Evolutionary conservation across 2,888 invertebrate genomes (phyloP).

Genomic region (Poecilus cupreus): DNA sequence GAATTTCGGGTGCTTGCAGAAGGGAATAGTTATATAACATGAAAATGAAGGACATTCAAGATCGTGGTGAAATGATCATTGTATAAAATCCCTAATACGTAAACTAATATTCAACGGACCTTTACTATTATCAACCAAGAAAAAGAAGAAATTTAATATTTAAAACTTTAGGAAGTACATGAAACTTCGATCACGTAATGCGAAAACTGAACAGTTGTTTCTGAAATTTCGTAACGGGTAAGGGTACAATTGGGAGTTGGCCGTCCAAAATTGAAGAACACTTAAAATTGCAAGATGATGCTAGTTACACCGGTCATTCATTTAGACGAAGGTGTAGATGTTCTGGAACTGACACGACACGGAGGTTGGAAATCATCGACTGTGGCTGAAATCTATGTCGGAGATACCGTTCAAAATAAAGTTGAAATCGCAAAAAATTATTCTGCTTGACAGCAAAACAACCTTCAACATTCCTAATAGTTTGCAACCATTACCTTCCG

Average conservation of each 20-base stretch:
- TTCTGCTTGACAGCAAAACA: no score
- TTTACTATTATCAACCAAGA: no score
- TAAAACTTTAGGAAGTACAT: no score
- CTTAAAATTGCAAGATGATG: not conserved
- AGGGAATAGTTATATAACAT: slow-evolving; percentile 5
- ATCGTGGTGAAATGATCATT: not conserved
- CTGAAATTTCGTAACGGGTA: not conserved
- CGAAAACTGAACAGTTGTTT: not conserved
- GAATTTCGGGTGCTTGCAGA: not conserved
- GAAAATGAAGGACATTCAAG: no score
- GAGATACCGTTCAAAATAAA: not conserved
- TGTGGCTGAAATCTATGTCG: not conserved
- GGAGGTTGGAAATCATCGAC: not conserved
- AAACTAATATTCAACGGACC: no score
- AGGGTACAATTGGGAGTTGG: not conserved
- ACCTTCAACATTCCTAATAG: no score
- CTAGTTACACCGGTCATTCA: slow-evolving; percentile 1
- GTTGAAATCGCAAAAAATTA: no score
- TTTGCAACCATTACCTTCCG: no score
- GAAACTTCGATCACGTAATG: no score
- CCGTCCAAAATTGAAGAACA: not conserved
- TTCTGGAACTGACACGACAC: not conserved
- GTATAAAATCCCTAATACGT: no score
- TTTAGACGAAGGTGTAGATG: not conserved
- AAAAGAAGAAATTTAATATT: not conserved